Evolutionary conservation across 2,113 vertebrate genomes (phyloP).

Genomic region (Dolichotis patagonum): DNA sequence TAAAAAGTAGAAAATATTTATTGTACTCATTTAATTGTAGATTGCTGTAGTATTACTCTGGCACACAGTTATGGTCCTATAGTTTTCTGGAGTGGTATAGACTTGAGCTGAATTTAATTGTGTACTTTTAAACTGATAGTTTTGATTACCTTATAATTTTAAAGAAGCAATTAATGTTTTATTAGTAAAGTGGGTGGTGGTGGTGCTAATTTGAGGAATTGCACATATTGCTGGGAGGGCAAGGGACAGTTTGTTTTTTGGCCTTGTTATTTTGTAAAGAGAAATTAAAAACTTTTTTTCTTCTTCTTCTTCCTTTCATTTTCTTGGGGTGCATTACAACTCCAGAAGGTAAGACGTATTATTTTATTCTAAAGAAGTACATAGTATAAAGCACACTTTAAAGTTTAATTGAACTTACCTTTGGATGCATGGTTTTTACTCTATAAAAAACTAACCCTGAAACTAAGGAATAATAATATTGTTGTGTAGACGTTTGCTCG

Average conservation of each 20-base stretch:
- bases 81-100: constrained; percentile 56
- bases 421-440: constrained; percentile 49
- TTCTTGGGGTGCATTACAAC: constrained; percentile 86
- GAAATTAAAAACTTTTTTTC: constrained; percentile 85
- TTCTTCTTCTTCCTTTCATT: constrained; percentile 80
- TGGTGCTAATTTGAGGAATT: constrained; percentile 49
- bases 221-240: constrained; percentile 56
- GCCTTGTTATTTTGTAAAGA: constrained; percentile 70
- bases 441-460: constrained; percentile 51
- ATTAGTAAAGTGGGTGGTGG: neutral
- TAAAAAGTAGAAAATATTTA: constrained; percentile 28
- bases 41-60: neutral
- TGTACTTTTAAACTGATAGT: constrained; percentile 47
- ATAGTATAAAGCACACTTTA: constrained; percentile 42
- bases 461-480: constrained; percentile 14
- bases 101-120: constrained; percentile 52
- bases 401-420: constrained; percentile 59
- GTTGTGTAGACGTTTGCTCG: neutral
- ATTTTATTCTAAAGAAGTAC: constrained; percentile 77
- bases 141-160: constrained; percentile 33
- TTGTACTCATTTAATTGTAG: constrained; percentile 4
- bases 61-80: neutral
- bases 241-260: constrained; percentile 16
- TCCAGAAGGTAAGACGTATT: constrained; percentile 90
- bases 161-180: constrained; percentile 57